phyloP scores from a whole-genome alignment of 92 coral and sea anemone genomes.

The Porites lobata region DNA sequence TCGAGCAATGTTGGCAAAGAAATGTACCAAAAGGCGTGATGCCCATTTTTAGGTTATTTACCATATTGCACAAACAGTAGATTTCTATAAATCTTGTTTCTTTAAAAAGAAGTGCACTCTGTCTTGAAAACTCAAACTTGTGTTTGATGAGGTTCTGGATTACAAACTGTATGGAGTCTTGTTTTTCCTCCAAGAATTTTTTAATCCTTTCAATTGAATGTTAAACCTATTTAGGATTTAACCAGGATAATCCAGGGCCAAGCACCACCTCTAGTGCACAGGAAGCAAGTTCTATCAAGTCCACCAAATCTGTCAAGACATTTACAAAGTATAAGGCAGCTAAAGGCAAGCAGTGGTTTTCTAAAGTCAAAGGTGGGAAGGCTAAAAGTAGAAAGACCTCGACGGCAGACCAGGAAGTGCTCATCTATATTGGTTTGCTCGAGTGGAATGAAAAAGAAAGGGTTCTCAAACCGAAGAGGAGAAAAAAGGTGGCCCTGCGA shows the following conservation, averaged over 20 bases:
- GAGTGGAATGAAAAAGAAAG: too few relatives aligned
- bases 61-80: too few relatives aligned
- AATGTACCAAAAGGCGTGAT: too few relatives aligned
- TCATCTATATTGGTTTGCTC: conserved; percentile 33
- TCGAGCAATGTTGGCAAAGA: too few relatives aligned
- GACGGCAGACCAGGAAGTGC: conserved; percentile 49
- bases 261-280: conserved; percentile 45
- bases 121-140: too few relatives aligned
- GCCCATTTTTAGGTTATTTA: too few relatives aligned
- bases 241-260: conserved; percentile 42
- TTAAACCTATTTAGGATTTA: conserved; percentile 21
- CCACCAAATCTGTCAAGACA: conserved; percentile 34
- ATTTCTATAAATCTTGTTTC: too few relatives aligned
- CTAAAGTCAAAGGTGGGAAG: conserved; percentile 50
- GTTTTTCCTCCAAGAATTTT: background rate
- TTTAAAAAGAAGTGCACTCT: too few relatives aligned
- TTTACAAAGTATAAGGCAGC: conserved; percentile 37
- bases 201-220: background rate
- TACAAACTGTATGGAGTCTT: background rate
- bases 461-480: too few relatives aligned
- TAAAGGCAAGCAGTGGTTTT: conserved; percentile 56
- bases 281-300: conserved; percentile 48
- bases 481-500: too few relatives aligned
- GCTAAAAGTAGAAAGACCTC: conserved; percentile 46
- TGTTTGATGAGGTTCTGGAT: too few relatives aligned